Percentiles rank a stretch among this genome's conserved stretches.
These are phyloP conservation scores for Leucopsar rothschildi DNA, from an alignment of 2,113 vertebrate species.

Conservation along the genomic window DNA sequence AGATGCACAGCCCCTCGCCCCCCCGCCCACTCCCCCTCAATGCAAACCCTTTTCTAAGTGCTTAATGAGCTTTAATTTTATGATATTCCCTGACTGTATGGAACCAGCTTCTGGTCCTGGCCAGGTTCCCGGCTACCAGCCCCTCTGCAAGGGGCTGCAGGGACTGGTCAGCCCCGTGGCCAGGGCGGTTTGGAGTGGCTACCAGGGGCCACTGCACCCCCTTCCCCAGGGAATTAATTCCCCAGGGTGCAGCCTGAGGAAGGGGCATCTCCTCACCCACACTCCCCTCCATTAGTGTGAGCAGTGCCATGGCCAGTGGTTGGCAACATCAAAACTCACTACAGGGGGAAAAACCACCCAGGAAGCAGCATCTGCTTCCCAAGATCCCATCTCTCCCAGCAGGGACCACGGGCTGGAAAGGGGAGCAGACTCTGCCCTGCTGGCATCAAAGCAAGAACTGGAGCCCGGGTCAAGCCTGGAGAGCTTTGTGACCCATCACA, in stretches of 20 bases:
- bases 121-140: not conserved
- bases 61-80: constrained; percentile 49
- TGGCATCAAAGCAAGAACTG: not conserved
- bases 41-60: constrained; percentile 52
- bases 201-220: no score
- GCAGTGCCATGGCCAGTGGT: fast-evolving
- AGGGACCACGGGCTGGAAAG: not conserved
- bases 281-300: fast-evolving
- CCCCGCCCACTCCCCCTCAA: not conserved
- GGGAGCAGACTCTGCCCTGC: not conserved
- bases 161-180: fast-evolving
- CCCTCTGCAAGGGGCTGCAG: fast-evolving
- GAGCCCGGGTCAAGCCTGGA: not conserved
- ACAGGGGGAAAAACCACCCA: fast-evolving
- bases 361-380: not conserved
- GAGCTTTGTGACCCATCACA: not conserved
- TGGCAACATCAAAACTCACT: not conserved
- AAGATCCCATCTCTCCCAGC: not conserved
- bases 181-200: no score
- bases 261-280: not conserved
- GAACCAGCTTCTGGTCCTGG: not conserved
- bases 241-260: not conserved
- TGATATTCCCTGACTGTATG: not conserved
- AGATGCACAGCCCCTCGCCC: not conserved
- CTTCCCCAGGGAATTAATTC: not conserved